phyloP scores from a whole-genome alignment of 2,888 invertebrate species.

The Protonemura montana region DNA sequence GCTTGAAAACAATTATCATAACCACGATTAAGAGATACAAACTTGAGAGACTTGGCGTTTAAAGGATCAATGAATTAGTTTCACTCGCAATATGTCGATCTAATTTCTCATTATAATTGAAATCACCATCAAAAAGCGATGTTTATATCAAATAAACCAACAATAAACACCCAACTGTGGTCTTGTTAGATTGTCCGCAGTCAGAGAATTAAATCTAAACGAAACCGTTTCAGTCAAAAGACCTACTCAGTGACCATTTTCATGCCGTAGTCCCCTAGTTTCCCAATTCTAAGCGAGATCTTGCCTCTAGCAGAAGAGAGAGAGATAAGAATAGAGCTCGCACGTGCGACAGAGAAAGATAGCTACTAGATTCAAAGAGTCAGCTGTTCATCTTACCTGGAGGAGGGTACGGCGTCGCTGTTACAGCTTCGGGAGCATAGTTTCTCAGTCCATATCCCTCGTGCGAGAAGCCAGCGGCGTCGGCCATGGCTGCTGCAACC shows the following conservation, averaged over 20 bases:
- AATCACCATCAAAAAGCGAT: background rate
- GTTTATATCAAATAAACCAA: background rate
- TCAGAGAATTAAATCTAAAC: background rate
- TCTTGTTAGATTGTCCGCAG: conserved; percentile 29
- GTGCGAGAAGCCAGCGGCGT: conserved; percentile 73
- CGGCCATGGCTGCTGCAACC: conserved; percentile 65
- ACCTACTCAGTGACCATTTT: background rate
- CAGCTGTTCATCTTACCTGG: conserved; percentile 70
- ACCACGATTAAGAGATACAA: background rate
- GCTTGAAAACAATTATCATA: conserved; percentile 13
- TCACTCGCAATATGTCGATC: background rate
- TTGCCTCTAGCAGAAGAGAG: background rate
- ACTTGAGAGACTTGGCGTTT: conserved; percentile 23
- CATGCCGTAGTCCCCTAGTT: background rate
- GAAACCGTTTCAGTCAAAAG: background rate
- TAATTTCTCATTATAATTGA: background rate
- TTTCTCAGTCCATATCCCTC: conserved; percentile 79
- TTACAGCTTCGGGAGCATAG: conserved; percentile 76
- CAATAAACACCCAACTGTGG: conserved; percentile 2
- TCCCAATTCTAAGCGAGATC: background rate
- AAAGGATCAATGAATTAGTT: conserved; percentile 19
- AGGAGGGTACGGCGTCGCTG: conserved; percentile 79
- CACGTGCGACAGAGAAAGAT: background rate
- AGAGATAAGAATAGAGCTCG: background rate
- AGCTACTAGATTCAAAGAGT: background rate